Evolutionary conservation across 2,888 invertebrate genomes (phyloP).

Genomic region (Pheosia tremula): DNA sequence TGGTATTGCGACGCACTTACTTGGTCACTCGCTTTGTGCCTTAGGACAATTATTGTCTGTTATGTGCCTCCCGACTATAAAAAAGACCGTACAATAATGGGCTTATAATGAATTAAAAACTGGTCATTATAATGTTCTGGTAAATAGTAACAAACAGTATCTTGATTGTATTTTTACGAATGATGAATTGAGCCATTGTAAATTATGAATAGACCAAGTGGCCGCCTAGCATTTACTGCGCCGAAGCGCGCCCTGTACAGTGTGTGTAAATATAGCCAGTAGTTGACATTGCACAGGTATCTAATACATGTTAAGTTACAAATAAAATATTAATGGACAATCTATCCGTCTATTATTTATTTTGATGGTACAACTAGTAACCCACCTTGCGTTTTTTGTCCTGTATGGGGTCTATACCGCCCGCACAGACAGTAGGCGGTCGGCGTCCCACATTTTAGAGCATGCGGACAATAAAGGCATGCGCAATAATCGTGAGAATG

Average conservation of each 20-base stretch:
- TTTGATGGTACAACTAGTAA: too few species aligned
- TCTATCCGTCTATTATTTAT: slow-evolving; percentile 34
- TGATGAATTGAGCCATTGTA: slow-evolving; percentile 12
- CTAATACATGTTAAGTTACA: slow-evolving; percentile 74
- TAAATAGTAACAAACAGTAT: background rate
- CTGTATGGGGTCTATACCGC: too few species aligned
- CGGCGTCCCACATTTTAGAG: too few species aligned
- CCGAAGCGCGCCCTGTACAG: slow-evolving; percentile 65
- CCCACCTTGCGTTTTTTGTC: too few species aligned
- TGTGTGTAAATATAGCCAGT: slow-evolving; percentile 77
- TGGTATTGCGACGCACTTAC: slow-evolving; percentile 52
- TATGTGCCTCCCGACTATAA: background rate
- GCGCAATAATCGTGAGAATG: too few species aligned
- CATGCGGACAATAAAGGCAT: too few species aligned
- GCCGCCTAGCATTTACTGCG: slow-evolving; percentile 70
- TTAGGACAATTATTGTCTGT: slow-evolving; percentile 9
- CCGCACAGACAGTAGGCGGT: too few species aligned
- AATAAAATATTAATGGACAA: slow-evolving; percentile 80
- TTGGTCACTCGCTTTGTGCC: slow-evolving; percentile 39
- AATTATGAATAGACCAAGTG: slow-evolving; percentile 38
- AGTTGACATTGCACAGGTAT: slow-evolving; percentile 60
- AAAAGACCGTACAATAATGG: background rate
- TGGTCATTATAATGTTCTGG: background rate
- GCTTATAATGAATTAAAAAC: background rate
- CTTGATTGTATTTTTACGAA: slow-evolving; percentile 2